Percentiles rank a stretch among this genome's conserved stretches.
phyloP scores from a whole-genome alignment of 2,797 vertebrate species.

The Coranthus polyacanthus region DNA sequence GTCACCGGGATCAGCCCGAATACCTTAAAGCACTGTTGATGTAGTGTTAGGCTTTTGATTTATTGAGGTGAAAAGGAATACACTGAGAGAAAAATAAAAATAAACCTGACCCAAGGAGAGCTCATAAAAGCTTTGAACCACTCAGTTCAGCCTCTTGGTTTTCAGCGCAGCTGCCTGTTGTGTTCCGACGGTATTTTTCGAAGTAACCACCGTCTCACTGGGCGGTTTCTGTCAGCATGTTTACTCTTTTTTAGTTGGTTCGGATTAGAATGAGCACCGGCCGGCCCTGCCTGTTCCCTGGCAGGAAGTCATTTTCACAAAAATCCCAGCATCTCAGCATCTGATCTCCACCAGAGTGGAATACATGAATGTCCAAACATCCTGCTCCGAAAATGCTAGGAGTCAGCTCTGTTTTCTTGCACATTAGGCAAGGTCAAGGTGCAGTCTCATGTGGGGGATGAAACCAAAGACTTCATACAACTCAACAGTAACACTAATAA shows the following conservation, averaged over 20 bases:
- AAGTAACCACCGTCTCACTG: conserved; percentile 37
- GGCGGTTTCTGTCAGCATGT: conserved; percentile 56
- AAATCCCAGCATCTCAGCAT: conserved; percentile 55
- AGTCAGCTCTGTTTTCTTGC: conserved; percentile 66
- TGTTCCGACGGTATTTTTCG: conserved; percentile 37
- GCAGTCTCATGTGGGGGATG: conserved; percentile 46
- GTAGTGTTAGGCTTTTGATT: conserved; percentile 42
- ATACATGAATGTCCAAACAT: conserved; percentile 78
- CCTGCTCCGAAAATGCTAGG: conserved; percentile 25
- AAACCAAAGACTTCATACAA: conserved; percentile 54
- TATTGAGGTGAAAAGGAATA: conserved; percentile 29
- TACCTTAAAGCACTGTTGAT: not conserved
- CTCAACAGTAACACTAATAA: conserved; percentile 66
- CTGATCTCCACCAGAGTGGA: conserved; percentile 67
- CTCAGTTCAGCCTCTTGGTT: conserved; percentile 26
- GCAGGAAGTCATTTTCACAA: conserved; percentile 62
- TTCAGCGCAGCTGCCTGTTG: conserved; percentile 36
- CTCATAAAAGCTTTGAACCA: conserved; percentile 29
- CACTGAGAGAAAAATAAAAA: conserved; percentile 8
- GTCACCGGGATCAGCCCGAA: conserved; percentile 2
- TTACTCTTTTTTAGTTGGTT: conserved; percentile 59
- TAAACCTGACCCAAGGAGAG: conserved; percentile 24
- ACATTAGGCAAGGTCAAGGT: conserved; percentile 76
- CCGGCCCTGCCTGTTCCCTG: conserved; percentile 48
- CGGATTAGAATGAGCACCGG: conserved; percentile 60